Evolutionary conservation across 30 jellyfish, hydroid and myxozoan genomes (phyloP), one percentile per base, ranked within the genome.

Genomic region (Chironex yamaguchii): DNA sequence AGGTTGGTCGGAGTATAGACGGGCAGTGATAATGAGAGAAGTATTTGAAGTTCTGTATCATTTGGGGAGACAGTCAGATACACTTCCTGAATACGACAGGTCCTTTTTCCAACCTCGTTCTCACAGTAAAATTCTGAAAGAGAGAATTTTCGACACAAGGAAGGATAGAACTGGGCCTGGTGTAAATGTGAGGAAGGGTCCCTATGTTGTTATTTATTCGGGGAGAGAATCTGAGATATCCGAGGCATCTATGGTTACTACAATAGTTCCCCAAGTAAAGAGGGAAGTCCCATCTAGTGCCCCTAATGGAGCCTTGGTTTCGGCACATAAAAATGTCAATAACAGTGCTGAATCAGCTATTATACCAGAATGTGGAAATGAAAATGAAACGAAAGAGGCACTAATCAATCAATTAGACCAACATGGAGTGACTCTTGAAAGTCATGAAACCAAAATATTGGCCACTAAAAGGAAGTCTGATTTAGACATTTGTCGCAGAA

Each of bases 11-110:
- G 99, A 94, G 71, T 94, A 94, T 50, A 91, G 99, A 3, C 72
- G 99, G 27, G 99, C 99, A 2, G 99, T 94, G n/a, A 96, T 94
- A 29, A 94, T 94, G 96, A 93, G 99, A 36, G 99, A 94, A 72
- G 99, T 94, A n/a, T 94, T 94, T 52, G 99, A 94, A 76, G 97
- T 94, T 29, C 34, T 94, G 51, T 89, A 88, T 72, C 90, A 86
- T 24, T 84, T 94, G 34, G 88, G 97, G 32, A 31, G 12, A 26
- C 87, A 80, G 36, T 67, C 85, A 21, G 74, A 82, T 27, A 70
- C 67, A 4, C 84, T 94, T 11, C 99, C 99, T 4, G 95, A 89
- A 25, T 94, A 80, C 58, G 34, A 78, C 23, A 63, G 71, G 35
- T 71, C 49, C 24, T 94, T 82, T 52, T 94, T 94, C 51, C 91